Conservation (phyloP, 2,888 invertebrate genomes). For the Torymus texanus region DNA sequence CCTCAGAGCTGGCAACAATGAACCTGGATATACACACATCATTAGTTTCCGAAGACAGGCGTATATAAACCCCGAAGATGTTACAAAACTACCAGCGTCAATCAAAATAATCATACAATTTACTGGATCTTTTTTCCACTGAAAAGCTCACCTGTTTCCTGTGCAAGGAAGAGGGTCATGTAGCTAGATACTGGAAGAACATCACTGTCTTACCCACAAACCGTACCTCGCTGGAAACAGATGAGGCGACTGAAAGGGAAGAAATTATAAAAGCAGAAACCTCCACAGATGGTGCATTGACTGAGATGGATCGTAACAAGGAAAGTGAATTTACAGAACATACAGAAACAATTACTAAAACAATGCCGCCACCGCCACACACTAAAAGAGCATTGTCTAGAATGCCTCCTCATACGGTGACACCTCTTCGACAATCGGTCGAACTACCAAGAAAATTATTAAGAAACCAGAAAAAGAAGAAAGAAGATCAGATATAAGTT, state of each 20-base stretch:
- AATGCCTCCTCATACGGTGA: too few species aligned
- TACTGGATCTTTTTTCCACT: not conserved
- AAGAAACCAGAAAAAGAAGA: too few species aligned
- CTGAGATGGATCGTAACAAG: too few species aligned
- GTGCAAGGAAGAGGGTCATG: not conserved
- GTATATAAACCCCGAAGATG: not conserved
- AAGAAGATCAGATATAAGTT: too few species aligned
- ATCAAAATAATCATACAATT: not conserved
- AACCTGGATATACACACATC: not conserved
- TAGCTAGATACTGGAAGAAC: not conserved
- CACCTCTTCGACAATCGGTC: too few species aligned
- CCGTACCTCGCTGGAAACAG: not conserved
- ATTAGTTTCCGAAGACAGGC: not conserved
- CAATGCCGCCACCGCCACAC: too few species aligned
- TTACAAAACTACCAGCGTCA: not conserved
- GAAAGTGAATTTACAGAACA: too few species aligned
- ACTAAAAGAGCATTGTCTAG: too few species aligned
- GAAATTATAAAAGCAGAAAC: too few species aligned
- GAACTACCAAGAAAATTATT: too few species aligned
- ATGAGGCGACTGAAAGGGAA: not conserved
- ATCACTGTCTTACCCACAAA: not conserved
- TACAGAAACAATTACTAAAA: too few species aligned
- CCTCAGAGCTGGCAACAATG: not conserved
- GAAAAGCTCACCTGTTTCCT: constrained; percentile 3
- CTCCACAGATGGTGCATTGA: too few species aligned